These are phyloP conservation scores for Phaenicophaeus curvirostris DNA, from an alignment of 2,797 vertebrate species.

Conservation along the genomic window DNA sequence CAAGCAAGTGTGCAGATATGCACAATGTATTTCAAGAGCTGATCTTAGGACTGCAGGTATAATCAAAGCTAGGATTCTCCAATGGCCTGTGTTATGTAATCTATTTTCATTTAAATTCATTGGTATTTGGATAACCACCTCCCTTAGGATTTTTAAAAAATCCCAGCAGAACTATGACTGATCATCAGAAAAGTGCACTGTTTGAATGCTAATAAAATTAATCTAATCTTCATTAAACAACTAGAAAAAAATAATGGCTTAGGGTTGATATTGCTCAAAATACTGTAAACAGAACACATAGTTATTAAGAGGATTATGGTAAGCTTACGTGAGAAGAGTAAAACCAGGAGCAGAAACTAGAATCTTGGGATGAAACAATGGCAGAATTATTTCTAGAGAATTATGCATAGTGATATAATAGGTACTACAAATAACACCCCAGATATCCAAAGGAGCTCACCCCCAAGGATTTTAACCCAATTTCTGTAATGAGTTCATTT, in stretches of 20 bases:
- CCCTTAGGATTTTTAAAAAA: not conserved
- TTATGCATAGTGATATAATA: not conserved
- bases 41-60: not conserved
- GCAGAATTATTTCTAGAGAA: not conserved
- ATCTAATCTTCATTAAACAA: slow-evolving; percentile 30
- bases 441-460: not conserved
- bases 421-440: not conserved
- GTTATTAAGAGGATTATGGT: slow-evolving; percentile 46
- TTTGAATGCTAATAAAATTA: slow-evolving; percentile 38
- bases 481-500: slow-evolving; percentile 5
- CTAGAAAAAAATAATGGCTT: not conserved
- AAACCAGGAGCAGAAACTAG: not conserved
- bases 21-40: not conserved
- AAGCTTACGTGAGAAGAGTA: not conserved
- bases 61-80: slow-evolving; percentile 2
- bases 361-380: not conserved
- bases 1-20: not conserved
- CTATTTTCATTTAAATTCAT: slow-evolving; percentile 1
- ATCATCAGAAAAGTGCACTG: not conserved
- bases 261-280: not conserved
- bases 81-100: not conserved
- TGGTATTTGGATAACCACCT: not conserved
- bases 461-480: not conserved
- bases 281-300: slow-evolving; percentile 28
- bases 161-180: not conserved